Conservation (phyloP, 2,113 vertebrate species). For the Polypterus bichir region DNA sequence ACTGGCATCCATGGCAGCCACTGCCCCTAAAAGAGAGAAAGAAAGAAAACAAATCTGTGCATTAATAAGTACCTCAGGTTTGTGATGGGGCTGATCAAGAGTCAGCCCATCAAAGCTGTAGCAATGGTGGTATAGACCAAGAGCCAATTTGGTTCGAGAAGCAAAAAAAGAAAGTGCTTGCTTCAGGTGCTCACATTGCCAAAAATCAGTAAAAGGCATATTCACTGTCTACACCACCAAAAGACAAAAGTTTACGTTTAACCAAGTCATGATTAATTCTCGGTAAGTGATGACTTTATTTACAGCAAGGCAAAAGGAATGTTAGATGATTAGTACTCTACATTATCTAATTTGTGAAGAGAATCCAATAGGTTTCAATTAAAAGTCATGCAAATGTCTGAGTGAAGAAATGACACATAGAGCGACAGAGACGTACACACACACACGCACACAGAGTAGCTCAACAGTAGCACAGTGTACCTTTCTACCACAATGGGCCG, state of each 20-base stretch:
- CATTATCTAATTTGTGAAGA: no score
- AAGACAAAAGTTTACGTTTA: no score
- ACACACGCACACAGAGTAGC: slow-evolving; percentile 58
- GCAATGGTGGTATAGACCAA: no score
- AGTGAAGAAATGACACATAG: slow-evolving; percentile 57
- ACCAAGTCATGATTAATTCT: no score
- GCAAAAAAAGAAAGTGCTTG: slow-evolving; percentile 52
- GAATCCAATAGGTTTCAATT: no score
- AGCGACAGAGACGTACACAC: slow-evolving; percentile 43
- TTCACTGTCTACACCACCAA: no score
- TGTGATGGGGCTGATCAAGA: no score
- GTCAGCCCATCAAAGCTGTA: no score
- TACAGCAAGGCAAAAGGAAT: slow-evolving; percentile 58
- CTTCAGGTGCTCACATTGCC: slow-evolving; percentile 30
- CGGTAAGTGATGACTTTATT: slow-evolving; percentile 9
- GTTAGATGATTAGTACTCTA: slow-evolving; percentile 55
- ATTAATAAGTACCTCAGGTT: no score
- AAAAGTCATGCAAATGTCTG: slow-evolving; percentile 61
- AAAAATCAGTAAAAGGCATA: slow-evolving; percentile 24
- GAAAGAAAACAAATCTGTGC: neutral
- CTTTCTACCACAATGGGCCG: slow-evolving; percentile 99
- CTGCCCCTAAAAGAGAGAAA: slow-evolving; percentile 63
- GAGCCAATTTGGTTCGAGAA: slow-evolving; percentile 13
- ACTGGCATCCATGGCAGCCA: slow-evolving; percentile 95
- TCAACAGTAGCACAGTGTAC: slow-evolving; percentile 78